Percentiles rank a stretch among this genome's conserved stretches.
These are phyloP conservation scores for Dendronephthya gigantea DNA, from an alignment of 64 coral and sea anemone genomes.

Conservation along the genomic window DNA sequence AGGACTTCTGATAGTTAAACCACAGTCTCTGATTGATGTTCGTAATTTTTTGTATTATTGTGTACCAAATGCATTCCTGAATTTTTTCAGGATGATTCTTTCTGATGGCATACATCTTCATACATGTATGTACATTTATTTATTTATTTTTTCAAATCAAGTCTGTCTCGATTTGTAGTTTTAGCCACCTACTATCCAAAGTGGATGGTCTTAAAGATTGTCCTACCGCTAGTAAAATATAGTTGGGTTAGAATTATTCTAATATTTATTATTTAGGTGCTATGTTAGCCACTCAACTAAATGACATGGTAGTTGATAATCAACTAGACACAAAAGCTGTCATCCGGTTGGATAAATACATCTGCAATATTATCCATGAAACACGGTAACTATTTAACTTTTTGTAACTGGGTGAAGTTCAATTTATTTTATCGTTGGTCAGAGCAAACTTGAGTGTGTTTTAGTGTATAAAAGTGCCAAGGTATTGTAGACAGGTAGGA, in stretches of 20 bases:
- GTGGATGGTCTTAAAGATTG: not conserved
- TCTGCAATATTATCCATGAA: slow-evolving; percentile 89
- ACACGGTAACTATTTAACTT: slow-evolving; percentile 44
- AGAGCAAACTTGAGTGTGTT: not conserved
- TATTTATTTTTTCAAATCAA: not conserved
- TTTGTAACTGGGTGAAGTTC: not conserved
- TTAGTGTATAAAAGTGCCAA: not conserved
- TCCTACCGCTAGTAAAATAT: not conserved
- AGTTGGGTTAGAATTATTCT: slow-evolving; percentile 25
- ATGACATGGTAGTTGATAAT: slow-evolving; percentile 53
- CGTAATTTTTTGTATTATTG: too few relatives aligned
- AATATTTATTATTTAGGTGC: slow-evolving; percentile 57
- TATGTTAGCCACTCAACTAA: slow-evolving; percentile 87
- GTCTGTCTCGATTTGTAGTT: not conserved
- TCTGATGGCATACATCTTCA: slow-evolving; percentile 67
- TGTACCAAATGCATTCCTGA: not conserved
- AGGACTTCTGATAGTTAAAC: too few relatives aligned
- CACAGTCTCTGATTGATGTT: too few relatives aligned
- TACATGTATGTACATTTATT: slow-evolving; percentile 52
- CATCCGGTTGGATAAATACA: slow-evolving; percentile 70
- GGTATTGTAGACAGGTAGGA: too few relatives aligned
- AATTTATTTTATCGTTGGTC: not conserved
- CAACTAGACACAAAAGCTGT: slow-evolving; percentile 77
- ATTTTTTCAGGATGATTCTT: slow-evolving; percentile 52
- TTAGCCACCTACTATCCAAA: not conserved